Base-by-base conservation (phyloP, 2,113 vertebrate species). In the Hippocampus guttulatus region DNA sequence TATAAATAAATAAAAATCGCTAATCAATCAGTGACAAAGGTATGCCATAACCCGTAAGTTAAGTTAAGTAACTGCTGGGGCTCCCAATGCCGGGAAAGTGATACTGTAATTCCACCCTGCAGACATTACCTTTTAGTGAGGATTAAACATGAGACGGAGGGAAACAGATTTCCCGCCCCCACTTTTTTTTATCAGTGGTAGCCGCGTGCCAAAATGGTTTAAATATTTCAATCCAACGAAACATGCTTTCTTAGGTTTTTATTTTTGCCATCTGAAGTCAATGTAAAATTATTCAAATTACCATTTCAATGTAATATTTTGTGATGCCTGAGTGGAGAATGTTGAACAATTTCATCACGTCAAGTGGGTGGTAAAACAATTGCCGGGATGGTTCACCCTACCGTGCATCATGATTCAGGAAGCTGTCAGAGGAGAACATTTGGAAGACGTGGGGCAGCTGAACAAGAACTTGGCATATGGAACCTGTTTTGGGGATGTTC, bases 401-500 rank as follows among this genome's bases (percentile, higher is more conserved):
- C 96, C 97, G 95, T 51, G 91, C 73, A 7, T 93, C 90, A 1
- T 93, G 90, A 78, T 93, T 88, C 66, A 92, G 77, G 20, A 93
- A 81, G 75, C 81, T 95, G 80, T 94, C 90, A 0, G 89, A 89
- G 54, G 93, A 88, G 52, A 99, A 89, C 78, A 94, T 93, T 85
- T 95, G 95, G 75, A 99, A 98, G 51, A 98, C 94, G 0, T 99
- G 97, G 14, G 97, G 97, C 74, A 99, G 92, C 88, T 99, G 97
- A 61, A 95, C 94, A 74, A 95, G 75, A 62, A 99, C 93, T 0
- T 93, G 97, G 81, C 93, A 95, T 81, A 99, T 97, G 75, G 95
- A 96, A 18, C 96, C 95, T 0, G 84, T 91, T 81, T 90, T 82
- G 0, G 94, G 94, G 60, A 94, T 65, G 0, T 93, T 97, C 85